Percentiles rank a stretch among this genome's conserved stretches.
These are phyloP conservation scores for Penaeus indicus DNA, from an alignment of 1,140 invertebrate genomes.

Conservation along the genomic window DNA sequence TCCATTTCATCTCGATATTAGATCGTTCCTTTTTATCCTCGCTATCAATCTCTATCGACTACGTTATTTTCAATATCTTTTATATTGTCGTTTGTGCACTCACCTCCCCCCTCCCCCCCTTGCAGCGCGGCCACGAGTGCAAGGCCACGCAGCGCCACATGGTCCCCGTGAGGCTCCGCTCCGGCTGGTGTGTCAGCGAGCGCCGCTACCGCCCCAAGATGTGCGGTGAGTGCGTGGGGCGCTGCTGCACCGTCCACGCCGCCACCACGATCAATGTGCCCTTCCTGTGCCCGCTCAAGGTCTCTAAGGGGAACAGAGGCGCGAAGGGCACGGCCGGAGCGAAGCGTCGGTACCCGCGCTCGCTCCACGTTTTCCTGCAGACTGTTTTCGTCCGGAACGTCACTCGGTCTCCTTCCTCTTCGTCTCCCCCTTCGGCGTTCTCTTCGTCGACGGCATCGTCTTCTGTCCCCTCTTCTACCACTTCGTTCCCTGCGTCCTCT, in stretches of 20 bases:
- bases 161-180: slow-evolving; percentile 73
- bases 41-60: no score
- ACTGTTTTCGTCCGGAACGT: no score
- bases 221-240: slow-evolving; percentile 75
- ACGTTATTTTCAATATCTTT: no score
- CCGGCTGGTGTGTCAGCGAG: slow-evolving; percentile 77
- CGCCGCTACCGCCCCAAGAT: slow-evolving; percentile 77
- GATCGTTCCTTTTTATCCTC: no score
- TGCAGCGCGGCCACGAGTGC: slow-evolving; percentile 74
- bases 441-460: no score
- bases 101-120: background rate
- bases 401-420: slow-evolving; percentile 7
- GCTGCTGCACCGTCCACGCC: slow-evolving; percentile 66
- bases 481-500: background rate
- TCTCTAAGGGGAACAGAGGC: slow-evolving; percentile 7
- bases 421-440: background rate
- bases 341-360: background rate
- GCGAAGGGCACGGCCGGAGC: background rate
- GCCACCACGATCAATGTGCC: slow-evolving; percentile 57
- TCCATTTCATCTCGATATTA: no score
- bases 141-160: slow-evolving; percentile 76
- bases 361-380: no score
- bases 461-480: background rate
- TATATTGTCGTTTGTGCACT: no score
- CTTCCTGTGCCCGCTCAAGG: slow-evolving; percentile 59